Conservation (phyloP, 2,113 vertebrate genomes). For the Reinhardtius hippoglossoides region DNA sequence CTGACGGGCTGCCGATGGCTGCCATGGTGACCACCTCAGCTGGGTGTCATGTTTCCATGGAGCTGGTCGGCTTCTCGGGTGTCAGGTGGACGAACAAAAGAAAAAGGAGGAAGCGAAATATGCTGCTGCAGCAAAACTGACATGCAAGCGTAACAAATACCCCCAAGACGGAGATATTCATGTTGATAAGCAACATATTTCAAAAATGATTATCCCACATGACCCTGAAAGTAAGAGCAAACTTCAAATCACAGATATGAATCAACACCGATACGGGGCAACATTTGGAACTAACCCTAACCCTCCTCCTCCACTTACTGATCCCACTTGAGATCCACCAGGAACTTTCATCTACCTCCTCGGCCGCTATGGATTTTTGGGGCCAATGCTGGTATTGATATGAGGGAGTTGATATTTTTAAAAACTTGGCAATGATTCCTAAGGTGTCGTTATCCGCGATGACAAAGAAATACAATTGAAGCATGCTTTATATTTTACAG, state of each 20-base stretch:
- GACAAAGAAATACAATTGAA: too few relatives aligned
- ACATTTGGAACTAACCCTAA: too few relatives aligned
- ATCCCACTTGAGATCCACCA: too few relatives aligned
- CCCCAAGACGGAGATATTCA: not conserved
- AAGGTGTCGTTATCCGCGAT: too few relatives aligned
- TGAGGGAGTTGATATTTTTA: too few relatives aligned
- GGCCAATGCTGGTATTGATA: too few relatives aligned
- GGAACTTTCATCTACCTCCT: too few relatives aligned
- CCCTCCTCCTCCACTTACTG: too few relatives aligned
- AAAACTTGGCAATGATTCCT: too few relatives aligned
- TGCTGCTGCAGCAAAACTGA: conserved; percentile 27
- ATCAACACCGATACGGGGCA: too few relatives aligned
- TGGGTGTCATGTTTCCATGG: conserved; percentile 61
- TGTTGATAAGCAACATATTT: not conserved
- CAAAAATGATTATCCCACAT: not conserved
- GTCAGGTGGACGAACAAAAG: conserved; percentile 53
- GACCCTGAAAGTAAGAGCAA: not conserved
- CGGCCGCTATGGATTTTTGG: too few relatives aligned
- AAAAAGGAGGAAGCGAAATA: not conserved
- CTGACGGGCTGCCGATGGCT: conserved; percentile 15
- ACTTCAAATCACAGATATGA: not conserved
- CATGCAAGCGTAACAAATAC: not conserved
- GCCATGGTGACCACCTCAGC: conserved; percentile 53
- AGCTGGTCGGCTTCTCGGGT: conserved; percentile 53
- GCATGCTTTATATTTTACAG: too few relatives aligned